Conservation (phyloP, 2,113 vertebrate genomes). For the Festucalex cinctus region DNA sequence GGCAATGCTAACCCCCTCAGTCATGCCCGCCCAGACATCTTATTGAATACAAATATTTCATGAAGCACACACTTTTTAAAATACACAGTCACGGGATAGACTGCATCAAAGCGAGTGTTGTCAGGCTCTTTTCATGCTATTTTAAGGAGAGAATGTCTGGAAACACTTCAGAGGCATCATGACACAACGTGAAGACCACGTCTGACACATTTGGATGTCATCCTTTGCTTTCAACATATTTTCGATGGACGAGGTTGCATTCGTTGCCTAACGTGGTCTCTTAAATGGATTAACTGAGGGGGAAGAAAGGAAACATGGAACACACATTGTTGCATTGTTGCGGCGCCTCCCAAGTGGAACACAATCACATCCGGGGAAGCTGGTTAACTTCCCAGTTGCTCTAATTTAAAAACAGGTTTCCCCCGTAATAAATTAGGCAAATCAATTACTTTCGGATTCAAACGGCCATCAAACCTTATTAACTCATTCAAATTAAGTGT, state of each 20-base stretch:
- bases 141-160: slow-evolving; percentile 17
- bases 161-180: slow-evolving; percentile 24
- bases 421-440: neutral
- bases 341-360: neutral
- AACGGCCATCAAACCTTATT: neutral
- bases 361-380: neutral
- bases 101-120: neutral
- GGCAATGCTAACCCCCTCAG: neutral
- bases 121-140: neutral
- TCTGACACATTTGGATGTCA: slow-evolving; percentile 30
- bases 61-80: slow-evolving; percentile 4
- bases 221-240: slow-evolving; percentile 25
- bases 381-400: neutral
- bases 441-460: neutral
- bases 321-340: neutral
- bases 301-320: slow-evolving; percentile 3
- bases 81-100: neutral
- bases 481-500: neutral
- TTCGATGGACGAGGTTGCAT: slow-evolving; percentile 17
- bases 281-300: slow-evolving; percentile 11
- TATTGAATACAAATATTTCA: slow-evolving; percentile 3
- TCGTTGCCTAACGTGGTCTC: slow-evolving; percentile 4
- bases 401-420: neutral
- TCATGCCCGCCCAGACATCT: neutral
- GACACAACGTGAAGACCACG: slow-evolving; percentile 18